These are phyloP conservation scores for Gasteruption jaculator DNA, from an alignment of 2,888 invertebrate genomes.

Conservation along the genomic window DNA sequence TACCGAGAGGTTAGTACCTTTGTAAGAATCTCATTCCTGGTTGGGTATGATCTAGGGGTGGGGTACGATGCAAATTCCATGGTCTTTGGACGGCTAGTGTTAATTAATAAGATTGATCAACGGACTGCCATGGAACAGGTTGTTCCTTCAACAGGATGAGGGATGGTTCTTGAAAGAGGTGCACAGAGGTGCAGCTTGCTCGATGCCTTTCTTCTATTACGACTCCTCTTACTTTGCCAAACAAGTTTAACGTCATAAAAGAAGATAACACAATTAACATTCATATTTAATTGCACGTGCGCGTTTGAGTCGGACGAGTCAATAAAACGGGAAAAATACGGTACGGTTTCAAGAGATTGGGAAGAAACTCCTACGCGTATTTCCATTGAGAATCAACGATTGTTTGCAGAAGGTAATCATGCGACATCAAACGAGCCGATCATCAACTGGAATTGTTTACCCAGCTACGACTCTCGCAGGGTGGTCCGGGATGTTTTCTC, in stretches of 20 bases:
- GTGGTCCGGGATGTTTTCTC: constrained; percentile 32
- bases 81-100: constrained; percentile 33
- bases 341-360: neutral
- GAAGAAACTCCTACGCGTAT: constrained; percentile 22
- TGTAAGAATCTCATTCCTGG: no score
- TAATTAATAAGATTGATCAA: constrained; percentile 48
- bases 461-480: constrained; percentile 37
- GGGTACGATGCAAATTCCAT: constrained; percentile 34
- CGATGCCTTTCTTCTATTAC: constrained; percentile 18
- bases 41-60: no score
- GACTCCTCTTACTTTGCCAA: no score
- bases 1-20: no score
- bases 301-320: no score
- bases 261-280: no score
- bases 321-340: no score
- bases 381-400: constrained; percentile 44
- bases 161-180: constrained; percentile 15
- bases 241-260: no score
- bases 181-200: constrained; percentile 12
- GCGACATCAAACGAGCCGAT: constrained; percentile 52
- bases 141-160: constrained; percentile 26
- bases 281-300: no score
- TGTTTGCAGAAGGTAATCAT: constrained; percentile 51
- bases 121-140: constrained; percentile 37
- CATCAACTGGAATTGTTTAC: constrained; percentile 52